Conservation (phyloP, 2,113 vertebrate species). For the Pygoscelis antarcticus region DNA sequence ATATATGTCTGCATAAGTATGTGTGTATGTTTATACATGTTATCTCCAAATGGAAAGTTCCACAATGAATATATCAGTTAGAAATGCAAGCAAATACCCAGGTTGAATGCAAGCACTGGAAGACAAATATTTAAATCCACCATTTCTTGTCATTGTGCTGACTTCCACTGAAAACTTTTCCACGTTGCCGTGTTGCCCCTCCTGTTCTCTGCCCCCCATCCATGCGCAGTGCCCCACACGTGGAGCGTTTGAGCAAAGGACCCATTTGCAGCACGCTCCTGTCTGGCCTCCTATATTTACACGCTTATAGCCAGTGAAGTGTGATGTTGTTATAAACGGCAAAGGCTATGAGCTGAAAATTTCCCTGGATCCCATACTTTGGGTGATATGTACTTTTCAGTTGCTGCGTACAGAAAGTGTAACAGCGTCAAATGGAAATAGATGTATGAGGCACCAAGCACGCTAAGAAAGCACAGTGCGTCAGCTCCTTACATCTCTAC, state of each 20-base stretch:
- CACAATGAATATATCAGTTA: not conserved
- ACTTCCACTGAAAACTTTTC: not conserved
- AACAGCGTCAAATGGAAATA: not conserved
- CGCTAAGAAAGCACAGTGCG: not conserved
- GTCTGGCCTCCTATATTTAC: not conserved
- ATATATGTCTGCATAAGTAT: fast-evolving
- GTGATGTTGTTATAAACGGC: not conserved
- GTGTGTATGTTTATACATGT: no score
- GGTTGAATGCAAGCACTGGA: not conserved
- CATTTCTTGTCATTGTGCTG: not conserved
- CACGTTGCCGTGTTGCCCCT: not conserved
- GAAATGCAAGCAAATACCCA: not conserved
- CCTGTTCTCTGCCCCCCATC: not conserved
- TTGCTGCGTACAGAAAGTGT: not conserved
- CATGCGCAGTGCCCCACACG: not conserved
- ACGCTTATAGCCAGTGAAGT: not conserved
- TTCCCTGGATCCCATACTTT: not conserved
- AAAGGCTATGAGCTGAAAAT: not conserved
- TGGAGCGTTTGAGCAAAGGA: not conserved
- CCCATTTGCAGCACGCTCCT: not conserved
- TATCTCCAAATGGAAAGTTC: not conserved
- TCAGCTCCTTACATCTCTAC: not conserved
- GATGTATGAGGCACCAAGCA: not conserved
- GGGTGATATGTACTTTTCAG: not conserved
- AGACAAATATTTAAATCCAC: not conserved